Conservation (phyloP, 2,888 invertebrate species). For the Palloptera scutellata region DNA sequence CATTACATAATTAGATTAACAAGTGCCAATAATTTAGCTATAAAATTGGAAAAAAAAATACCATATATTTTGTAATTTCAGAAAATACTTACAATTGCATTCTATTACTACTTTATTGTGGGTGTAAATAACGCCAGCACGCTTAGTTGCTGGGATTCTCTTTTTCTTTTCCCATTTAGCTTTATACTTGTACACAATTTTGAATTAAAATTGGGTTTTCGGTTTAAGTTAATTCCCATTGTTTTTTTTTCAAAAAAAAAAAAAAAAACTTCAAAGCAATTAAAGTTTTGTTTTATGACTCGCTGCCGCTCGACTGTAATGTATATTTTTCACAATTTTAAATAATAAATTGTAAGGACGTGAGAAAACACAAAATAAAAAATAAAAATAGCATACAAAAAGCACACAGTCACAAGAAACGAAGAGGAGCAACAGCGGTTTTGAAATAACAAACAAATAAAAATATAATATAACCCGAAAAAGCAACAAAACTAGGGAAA, state of each 20-base stretch:
- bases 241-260: background rate
- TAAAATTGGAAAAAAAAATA: too few relatives aligned
- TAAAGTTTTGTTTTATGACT: slow-evolving; percentile 3
- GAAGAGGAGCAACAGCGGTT: background rate
- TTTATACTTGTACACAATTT: background rate
- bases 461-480: background rate
- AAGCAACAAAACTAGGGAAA: background rate
- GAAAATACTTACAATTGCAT: too few relatives aligned
- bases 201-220: background rate
- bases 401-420: background rate
- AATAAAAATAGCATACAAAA: background rate
- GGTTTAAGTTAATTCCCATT: background rate
- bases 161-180: too few relatives aligned
- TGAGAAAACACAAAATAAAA: slow-evolving; percentile 15
- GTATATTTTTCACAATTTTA: background rate
- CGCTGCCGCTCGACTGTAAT: background rate
- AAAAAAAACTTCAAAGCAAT: background rate
- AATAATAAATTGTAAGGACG: slow-evolving; percentile 22
- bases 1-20: too few relatives aligned
- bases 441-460: background rate
- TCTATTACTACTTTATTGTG: too few relatives aligned
- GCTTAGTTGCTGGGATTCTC: too few relatives aligned
- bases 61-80: too few relatives aligned
- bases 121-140: too few relatives aligned
- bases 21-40: too few relatives aligned